phyloP scores from a whole-genome alignment of 2,888 invertebrate genomes.

The Ernsta delagoae region DNA sequence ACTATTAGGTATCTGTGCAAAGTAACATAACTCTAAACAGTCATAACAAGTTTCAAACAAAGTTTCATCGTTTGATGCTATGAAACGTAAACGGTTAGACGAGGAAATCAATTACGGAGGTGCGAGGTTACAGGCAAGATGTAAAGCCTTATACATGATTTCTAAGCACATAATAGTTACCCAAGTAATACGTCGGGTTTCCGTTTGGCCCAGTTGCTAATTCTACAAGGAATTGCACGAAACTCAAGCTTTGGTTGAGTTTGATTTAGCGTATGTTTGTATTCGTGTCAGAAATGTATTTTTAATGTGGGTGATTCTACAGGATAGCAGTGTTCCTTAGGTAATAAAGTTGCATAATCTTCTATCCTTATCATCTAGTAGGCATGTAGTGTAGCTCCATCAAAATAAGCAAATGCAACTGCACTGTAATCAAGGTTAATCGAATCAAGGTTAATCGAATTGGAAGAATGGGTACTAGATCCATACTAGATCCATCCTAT shows the following conservation, averaged over 20 bases:
- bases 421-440: too few relatives aligned
- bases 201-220: constrained; percentile 25
- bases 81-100: constrained; percentile 18
- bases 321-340: too few relatives aligned
- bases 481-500: too few relatives aligned
- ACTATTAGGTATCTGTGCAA: too few relatives aligned
- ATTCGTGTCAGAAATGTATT: background rate
- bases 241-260: constrained; percentile 13
- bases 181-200: constrained; percentile 16
- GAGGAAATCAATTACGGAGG: constrained; percentile 27
- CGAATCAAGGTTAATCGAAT: too few relatives aligned
- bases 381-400: too few relatives aligned
- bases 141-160: constrained; percentile 18
- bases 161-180: constrained; percentile 22
- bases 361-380: too few relatives aligned
- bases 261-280: background rate
- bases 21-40: background rate
- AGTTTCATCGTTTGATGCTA: constrained; percentile 10
- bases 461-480: too few relatives aligned
- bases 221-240: constrained; percentile 15
- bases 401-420: too few relatives aligned
- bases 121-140: constrained; percentile 20
- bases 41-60: constrained; percentile 13
- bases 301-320: too few relatives aligned
- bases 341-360: too few relatives aligned